Base-by-base conservation (phyloP, 1,140 invertebrate species). In the Papilio xuthus region DNA sequence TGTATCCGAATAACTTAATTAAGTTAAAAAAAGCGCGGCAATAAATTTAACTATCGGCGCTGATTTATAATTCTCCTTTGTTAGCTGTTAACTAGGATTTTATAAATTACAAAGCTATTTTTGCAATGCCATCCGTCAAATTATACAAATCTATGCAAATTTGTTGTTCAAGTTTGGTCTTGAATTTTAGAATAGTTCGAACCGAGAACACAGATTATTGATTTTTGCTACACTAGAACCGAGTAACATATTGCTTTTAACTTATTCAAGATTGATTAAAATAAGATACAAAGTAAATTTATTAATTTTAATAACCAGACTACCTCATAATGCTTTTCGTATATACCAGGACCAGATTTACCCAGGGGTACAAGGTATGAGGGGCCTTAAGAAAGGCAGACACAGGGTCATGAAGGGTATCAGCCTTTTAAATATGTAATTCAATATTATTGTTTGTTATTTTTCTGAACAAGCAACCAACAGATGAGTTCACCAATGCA, bases 81-180 rank as follows among this genome's bases (percentile, higher is more conserved):
- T 76, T 18, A 37, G 53, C 28, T n/a, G 28, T 63, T 76, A 76
- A 76, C 74, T 63, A 63, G 74, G 50, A 63, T 76, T 63, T 76
- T 63, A 63, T 63, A 76, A 63, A 63, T 76, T 60, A 63, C 74
- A 63, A 26, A 41, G 32, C 32, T 73, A 42, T 47, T 73, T 47
- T 73, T 42, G 74, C 74, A 76, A 41, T 76, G 74, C 56, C 56
- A 60, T 75, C 47, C 20, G 73, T 75, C 73, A 53, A 75, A 75
- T 75, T 75, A 75, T 75, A 75, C 73, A 75, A 75, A 75, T 75
- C 50, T 75, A 75, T 75, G 73, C 73, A 75, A 60, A 75, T 50
- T 32, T 32, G 47, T 74, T 74, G n/a, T 53, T 75, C 18, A 18
- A 53, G 44, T 75, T 56, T 26, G 20, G 47, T 28, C 23, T n/a